Base-by-base conservation (phyloP, 2,113 vertebrate genomes). In the Toxotes jaculatrix region DNA sequence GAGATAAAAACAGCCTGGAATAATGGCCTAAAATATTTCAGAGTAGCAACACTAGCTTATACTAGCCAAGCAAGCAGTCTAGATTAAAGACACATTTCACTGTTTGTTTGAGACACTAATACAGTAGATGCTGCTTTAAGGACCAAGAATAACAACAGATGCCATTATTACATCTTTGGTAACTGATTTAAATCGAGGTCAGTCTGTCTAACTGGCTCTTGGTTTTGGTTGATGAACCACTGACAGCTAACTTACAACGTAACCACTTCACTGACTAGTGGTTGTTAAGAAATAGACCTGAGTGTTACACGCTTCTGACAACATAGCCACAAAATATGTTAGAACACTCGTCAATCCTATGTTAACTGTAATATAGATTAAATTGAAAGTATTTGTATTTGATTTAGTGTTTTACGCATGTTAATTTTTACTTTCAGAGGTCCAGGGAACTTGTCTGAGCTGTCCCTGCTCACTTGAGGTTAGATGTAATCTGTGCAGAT, bases 331-430 rank as follows among this genome's bases (percentile, higher is more conserved):
- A 75, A 68, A 70, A 10, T 83, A 59, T 70, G 42, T 74, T 69
- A 57, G 53, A 62, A 67, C 76, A 72, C 4, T 75, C 84, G 70
- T 75, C 63, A 87, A 82, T 82, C 34, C 34, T 56, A 40, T 61
- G 64, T 34, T 56, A 16, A 71, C 4, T 87, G 56, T 70, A 23
- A 36, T 61, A 57, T 60, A 63, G 62, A 73, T 70, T 59, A 0
- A 65, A 74, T 86, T 60, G 32, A 69, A 63, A 72, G 23, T 74
- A 80, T 84, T 89, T 85, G 75, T 77, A 69, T 76, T 86, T 77
- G 1, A 73, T 70, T 75, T 79, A 66, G 55, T 77, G 47, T 82
- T 74, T 69, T 57, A 59, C 32, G 79, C 80, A 80, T 55, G 80
- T 47, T 78, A 1, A 47, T 83, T 77, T 87, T 74, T 83, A 62